Evolutionary conservation across 2,888 invertebrate genomes (phyloP), one percentile per base, ranked within the genome.

Genomic region (Cerceris ruficornis): DNA sequence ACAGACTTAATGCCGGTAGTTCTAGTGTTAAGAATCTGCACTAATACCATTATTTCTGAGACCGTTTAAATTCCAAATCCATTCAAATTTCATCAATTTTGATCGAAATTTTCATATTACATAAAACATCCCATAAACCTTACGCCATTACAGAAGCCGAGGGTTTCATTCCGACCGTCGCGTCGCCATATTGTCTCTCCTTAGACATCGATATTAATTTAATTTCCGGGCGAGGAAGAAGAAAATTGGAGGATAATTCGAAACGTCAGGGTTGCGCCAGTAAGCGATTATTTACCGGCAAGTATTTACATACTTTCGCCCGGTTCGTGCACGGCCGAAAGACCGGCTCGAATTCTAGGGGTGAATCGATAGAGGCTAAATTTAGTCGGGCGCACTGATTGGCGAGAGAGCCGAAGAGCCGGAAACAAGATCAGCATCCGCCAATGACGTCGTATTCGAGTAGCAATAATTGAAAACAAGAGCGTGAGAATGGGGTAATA

Each of bases 351-450:
- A 73, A 75, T 72, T 75, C 61, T 73, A 66, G 67, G 75, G 69
- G 68, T 61, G 55, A 84, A 83, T 84, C 80, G 77, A 84, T 82
- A 74, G 65, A 65, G 58, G 71, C 69, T 82, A 80, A 81, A 80
- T 78, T 80, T 80, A 77, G 75, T 64, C 58, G 55, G 66, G 50
- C 65, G 65, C 64, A 72, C 54, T 75, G 74, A 80, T 75, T 69
- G 82, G 80, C 58, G 69, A 57, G 62, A 64, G 72, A 69, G 62
- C 69, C 70, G 80, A 73, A 80, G 58, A 72, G 72, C 64, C 77
- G 81, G 80, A 81, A 84, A 80, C 78, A 59, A 81, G 64, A 77
- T 84, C 70, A 65, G 75, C 66, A 73, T 79, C 75, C 75, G 72
- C 73, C 75, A 75, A 82, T 75, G 77, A 76, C 74, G 60, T 58